Base-by-base conservation (phyloP, 2,113 vertebrate genomes). In the Bucco capensis region DNA sequence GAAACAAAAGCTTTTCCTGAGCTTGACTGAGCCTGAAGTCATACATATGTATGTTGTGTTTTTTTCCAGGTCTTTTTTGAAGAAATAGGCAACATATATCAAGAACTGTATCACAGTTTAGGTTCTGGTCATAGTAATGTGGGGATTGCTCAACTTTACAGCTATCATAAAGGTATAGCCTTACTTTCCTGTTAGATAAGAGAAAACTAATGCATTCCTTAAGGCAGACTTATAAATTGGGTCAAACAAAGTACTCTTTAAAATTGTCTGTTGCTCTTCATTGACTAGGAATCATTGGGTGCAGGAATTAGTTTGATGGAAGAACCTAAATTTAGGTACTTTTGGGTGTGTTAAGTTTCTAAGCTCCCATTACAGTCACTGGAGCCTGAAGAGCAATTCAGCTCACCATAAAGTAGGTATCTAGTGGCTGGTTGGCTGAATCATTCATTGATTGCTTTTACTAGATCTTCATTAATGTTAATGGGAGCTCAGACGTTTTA, bases 331-430 rank as follows among this genome's bases (percentile, higher is more conserved):
- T 90, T 64, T 60, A 81, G 56, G 9, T 78, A 24, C 40, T 78
- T 89, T 40, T 1, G 5, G 17, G 31, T 84, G 37, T 2, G 1
- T 15, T 78, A 37, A 17, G 14, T 51, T 92, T 49, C 44, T 82
- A 28, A 54, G 19, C 5, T 91, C 71, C 54, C 37, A 58, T 89
- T 87, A 65, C 23, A 83, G 37, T 47, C 84, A 76, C 35, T 91
- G 58, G 37, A 92, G 91, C 95, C 42, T 96, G 87, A 95, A 96
- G 84, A 92, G 23, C 84, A 89, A 80, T 93, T 83, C 71, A 87
- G 28, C 42, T 91, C 35, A 47, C 14, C 19, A 46, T 50, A 40
- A 93, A 84, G 19, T 35, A 61, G 10, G 31, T 57, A 76, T 1
- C 0, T 46, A 46, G 31, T 70, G 58, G 23, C 58, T 82, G 58